These are phyloP conservation scores for Doryteuthis pealeii DNA, from an alignment of 1,140 invertebrate species.

Conservation along the genomic window DNA sequence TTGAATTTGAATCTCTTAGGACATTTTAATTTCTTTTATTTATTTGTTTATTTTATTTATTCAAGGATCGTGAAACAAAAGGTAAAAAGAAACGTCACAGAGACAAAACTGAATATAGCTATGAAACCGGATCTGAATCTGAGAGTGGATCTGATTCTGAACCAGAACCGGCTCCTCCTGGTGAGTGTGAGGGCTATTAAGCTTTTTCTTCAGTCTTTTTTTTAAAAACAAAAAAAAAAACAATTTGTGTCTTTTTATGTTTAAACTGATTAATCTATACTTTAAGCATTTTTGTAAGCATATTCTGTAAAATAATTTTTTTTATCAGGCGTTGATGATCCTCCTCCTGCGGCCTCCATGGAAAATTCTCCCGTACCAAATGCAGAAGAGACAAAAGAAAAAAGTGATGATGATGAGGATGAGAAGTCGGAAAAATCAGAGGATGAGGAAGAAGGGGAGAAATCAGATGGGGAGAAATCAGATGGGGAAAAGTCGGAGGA, in stretches of 20 bases:
- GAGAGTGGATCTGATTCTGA: conserved; percentile 58
- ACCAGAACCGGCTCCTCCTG: conserved; percentile 54
- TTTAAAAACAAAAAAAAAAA: too few species aligned
- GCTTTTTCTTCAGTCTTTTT: conserved; percentile 9
- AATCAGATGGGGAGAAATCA: neutral
- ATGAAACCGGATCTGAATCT: conserved; percentile 55
- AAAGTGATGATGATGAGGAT: neutral
- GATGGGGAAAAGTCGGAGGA: neutral
- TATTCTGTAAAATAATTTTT: neutral
- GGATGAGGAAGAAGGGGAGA: neutral
- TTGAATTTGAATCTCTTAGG: too few species aligned
- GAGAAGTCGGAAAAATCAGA: neutral
- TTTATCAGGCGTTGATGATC: neutral
- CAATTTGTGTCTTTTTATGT: too few species aligned
- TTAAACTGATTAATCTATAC: too few species aligned
- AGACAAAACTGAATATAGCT: conserved; percentile 54
- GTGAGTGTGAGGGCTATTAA: too few species aligned
- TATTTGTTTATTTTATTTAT: too few species aligned
- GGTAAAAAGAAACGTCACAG: conserved; percentile 52
- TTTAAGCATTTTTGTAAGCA: too few species aligned
- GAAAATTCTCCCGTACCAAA: too few species aligned
- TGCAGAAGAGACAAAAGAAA: too few species aligned
- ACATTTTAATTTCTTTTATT: too few species aligned
- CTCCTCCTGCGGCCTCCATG: neutral
- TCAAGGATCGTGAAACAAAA: conserved; percentile 29